phyloP scores from a whole-genome alignment of 2,113 vertebrate genomes.

The Menidia beryllina region DNA sequence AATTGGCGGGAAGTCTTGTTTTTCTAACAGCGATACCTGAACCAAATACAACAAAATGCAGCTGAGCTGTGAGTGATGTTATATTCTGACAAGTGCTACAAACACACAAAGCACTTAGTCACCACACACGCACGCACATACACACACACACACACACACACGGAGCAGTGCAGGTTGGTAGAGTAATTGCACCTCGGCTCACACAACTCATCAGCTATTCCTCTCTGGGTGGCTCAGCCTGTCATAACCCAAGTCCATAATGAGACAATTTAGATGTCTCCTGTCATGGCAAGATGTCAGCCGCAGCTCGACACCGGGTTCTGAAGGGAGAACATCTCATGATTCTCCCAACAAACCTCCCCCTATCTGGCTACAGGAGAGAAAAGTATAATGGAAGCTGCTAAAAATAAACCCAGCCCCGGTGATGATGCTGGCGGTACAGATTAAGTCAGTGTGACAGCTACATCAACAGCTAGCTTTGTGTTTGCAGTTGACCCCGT shows the following conservation, averaged over 20 bases:
- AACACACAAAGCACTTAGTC: conserved; percentile 33
- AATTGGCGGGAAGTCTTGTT: conserved; percentile 20
- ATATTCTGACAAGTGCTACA: conserved; percentile 43
- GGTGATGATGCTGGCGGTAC: conserved; percentile 68
- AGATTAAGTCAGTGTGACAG: conserved; percentile 68
- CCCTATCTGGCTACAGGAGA: conserved; percentile 63
- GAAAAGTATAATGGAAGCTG: conserved; percentile 75
- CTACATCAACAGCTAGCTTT: conserved; percentile 41
- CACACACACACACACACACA: conserved; percentile 28
- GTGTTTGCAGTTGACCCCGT: conserved; percentile 24
- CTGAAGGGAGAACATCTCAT: conserved; percentile 65
- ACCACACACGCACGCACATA: conserved; percentile 1
- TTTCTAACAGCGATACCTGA: conserved; percentile 40
- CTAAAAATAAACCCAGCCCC: conserved; percentile 76
- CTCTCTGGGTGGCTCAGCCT: conserved; percentile 62
- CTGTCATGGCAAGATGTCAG: conserved; percentile 74
- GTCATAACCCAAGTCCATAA: conserved; percentile 75
- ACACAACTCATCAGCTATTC: conserved; percentile 60
- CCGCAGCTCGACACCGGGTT: conserved; percentile 49
- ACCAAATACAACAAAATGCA: conserved; percentile 29
- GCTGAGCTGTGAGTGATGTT: conserved; percentile 32
- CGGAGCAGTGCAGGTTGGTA: conserved; percentile 46
- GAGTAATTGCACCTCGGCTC: conserved; percentile 70
- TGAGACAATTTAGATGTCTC: conserved; percentile 82
- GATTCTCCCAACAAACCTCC: conserved; percentile 71